Base-by-base conservation (phyloP, 92 coral and sea anemone species). In the Galaxea fascicularis region DNA sequence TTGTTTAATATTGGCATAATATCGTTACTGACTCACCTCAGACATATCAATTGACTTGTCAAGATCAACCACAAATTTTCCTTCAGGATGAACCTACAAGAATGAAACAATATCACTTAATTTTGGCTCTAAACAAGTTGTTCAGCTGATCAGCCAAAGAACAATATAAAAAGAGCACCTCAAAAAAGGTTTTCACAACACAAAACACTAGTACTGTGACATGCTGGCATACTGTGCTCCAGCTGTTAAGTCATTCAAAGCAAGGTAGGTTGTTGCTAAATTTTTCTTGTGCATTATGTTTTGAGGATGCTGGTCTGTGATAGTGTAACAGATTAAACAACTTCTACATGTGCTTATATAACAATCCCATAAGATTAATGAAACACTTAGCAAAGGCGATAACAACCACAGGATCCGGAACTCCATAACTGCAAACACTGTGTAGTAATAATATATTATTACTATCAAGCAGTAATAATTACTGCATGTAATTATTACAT, bases 51-150 rank as follows among this genome's bases (percentile, higher is more conserved):
- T 97, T 67, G 94, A 90, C 86, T 97, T 97, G 83, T 97, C 99
- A 77, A 97, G 86, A 77, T 97, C 99, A 5, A 97, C 99, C 67
- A 97, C 99, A 95, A 95, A 97, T 69, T 97, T 97, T 62, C 99
- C 99, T 74, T 97, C 99, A 4, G 99, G 99, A 73, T 97, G 99
- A 65, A 97, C 98, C 98, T 95, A 65, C 35, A 3, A 56, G 24
- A 41, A 46, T 47, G 4, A 79, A 79, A 79, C 26, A 62, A 44
- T 4, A 76, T 25, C 49, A 77, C 35, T 15, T 39, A 58, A 59
- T 4, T 58, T 47, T 15, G 46, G 41, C 64, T 29, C 24, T 15
- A 10, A 65, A 51, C 28, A 46, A 57, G 47, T 35, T 10, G n/a
- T 35, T 18, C 44, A 27, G 5, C 52, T 21, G 18, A 71, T 46